Evolutionary conservation across 2,797 vertebrate genomes (phyloP), one percentile per base, ranked within the genome.

Genomic region (Dermochelys coriacea): DNA sequence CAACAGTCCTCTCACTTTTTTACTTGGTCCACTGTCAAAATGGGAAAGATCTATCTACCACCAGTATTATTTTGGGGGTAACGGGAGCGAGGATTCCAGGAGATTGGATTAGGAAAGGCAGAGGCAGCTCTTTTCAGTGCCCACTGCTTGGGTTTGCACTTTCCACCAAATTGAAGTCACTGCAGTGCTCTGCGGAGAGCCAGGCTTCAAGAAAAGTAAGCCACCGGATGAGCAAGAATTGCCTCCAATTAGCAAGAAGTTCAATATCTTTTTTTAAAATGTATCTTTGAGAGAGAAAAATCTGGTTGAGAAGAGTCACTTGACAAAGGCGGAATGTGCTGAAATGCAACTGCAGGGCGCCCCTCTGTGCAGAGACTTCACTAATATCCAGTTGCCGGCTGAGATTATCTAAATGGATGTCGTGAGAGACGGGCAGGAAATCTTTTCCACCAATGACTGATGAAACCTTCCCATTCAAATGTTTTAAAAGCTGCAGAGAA

Each of bases 401-500:
- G 92, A 96, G 97, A 97, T 97, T 97, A 97, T 97, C 97, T 97
- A 59, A 93, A 97, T 95, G 96, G 95, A 93, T 0, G 75, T 97
- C 97, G 96, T 93, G 85, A 96, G 98, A 97, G 97, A 97, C 91
- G 82, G 80, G 82, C 74, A 95, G 92, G 90, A 96, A 96, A 96
- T 95, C 89, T 96, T 97, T 96, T 91, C 90, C 59, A 97, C 97
- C 91, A 41, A 97, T 97, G 93, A 90, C 95, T 88, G 95, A 93
- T 93, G 97, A 98, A 97, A 91, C 86, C 85, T 96, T 95, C 96
- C 94, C 93, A 89, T 94, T 95, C 81, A 93, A 96, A 96, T 98
- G 97, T 98, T 98, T 98, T 96, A 97, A 98, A 98, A 98, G 97
- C 98, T 98, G 98, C 87, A 95, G 95, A 98, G 95, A 98, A 98